Base-by-base conservation (phyloP, 2,888 invertebrate species). In the Phragmatobia fuliginosa region DNA sequence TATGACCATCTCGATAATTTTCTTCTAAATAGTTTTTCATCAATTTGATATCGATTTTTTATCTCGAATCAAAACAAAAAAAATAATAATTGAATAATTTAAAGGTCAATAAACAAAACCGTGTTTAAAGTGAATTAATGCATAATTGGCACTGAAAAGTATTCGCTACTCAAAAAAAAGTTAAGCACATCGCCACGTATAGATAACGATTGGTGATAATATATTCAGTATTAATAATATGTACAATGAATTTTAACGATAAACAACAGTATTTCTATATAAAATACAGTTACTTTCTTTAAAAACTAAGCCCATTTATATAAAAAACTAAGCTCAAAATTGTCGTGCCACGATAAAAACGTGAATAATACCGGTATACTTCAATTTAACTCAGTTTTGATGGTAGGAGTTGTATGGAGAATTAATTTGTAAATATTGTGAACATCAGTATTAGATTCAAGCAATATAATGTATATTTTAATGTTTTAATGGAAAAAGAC, bases 191-290 rank as follows among this genome's bases (percentile, higher is more conserved):
- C 80, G 80, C 82, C 81, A 76, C 80, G 77, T 76, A 73, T 83
- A 78, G 73, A 71, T 75, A 76, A 73, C 79, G 71, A 81, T 76
- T 81, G 87, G 85, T 85, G 87, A 86, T 76, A 86, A 80, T 85
- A 84, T 89, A 89, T 80, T 87, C 91, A 92, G 90, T 91, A 92
- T 91, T 90, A 89, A 86, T 85, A 83, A 75, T 74, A 71, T 87
- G 87, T 90, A 89, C 86, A 87, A 85, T 87, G 86, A 83, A 81
- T 83, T 81, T 86, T 83, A 84, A 73, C 72, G 76, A 71, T 79
- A 82, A 74, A 78, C 41, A 76, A 76, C 66, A 36, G 62, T 67
- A 72, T 74, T 72, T 71, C 74, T 78, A 72, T 69, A 52, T 69
- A 68, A 65, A 33, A 68, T 66, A 60, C 65, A 73, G 65, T 74